Conservation (phyloP, 2,797 vertebrate species). For the Sarcoramphus papa region DNA sequence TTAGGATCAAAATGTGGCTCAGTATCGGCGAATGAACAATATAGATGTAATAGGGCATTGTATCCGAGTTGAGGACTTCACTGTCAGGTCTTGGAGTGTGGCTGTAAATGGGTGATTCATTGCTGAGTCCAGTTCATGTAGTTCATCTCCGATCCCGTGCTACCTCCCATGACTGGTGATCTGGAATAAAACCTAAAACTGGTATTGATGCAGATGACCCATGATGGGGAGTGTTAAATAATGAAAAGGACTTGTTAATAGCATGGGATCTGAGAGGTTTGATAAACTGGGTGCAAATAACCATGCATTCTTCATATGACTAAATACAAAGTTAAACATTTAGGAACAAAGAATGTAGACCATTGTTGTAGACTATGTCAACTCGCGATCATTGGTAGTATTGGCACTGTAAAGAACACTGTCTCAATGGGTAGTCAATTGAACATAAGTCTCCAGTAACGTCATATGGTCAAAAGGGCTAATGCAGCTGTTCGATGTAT, state of each 20-base stretch:
- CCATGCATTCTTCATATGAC: neutral
- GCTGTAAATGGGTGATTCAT: neutral
- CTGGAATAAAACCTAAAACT: neutral
- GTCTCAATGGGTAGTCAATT: accelerated
- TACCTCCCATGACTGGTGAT: neutral
- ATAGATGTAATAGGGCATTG: too few relatives aligned
- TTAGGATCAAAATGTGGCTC: neutral
- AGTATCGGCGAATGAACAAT: neutral
- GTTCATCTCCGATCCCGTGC: neutral
- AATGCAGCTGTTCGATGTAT: neutral
- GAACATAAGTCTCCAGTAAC: neutral
- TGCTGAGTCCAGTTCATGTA: neutral
- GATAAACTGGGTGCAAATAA: neutral
- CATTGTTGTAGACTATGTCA: neutral
- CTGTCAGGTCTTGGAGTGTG: neutral
- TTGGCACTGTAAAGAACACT: neutral
- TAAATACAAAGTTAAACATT: neutral
- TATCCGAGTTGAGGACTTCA: neutral
- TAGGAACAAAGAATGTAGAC: neutral
- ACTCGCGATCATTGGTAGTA: accelerated
- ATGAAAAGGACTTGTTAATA: neutral
- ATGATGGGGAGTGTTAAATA: neutral
- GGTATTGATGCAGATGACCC: neutral
- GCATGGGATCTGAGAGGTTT: neutral
- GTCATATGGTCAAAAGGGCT: neutral